Base-by-base conservation (phyloP, 2,797 vertebrate species). In the Rachycentron canadum region DNA sequence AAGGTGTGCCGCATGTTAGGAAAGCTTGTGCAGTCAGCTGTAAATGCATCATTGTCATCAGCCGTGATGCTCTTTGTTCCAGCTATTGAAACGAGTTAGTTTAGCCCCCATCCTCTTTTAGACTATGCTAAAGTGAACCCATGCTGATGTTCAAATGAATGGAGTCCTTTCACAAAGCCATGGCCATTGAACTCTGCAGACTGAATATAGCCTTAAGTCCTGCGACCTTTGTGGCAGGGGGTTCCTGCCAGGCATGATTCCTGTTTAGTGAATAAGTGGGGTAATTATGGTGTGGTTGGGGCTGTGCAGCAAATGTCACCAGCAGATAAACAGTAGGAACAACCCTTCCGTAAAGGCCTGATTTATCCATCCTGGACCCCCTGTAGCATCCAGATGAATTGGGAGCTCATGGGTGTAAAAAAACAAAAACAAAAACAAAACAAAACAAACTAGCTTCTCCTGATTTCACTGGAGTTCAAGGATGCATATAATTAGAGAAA, bases 181-280 rank as follows among this genome's bases (percentile, higher is more conserved):
- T 62, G 87, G 79, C 91, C 87, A 91, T 93, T 93, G 91, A 92
- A 93, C 91, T 91, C 87, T 86, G 76, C 85, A 93, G 86, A 90
- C 95, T 95, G 95, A 97, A 96, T 96, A 95, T 96, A 95, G 96
- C 96, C 95, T 95, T 95, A 96, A 97, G 95, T 96, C 94, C 94
- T 94, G 95, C 96, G 96, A 96, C 95, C 93, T 94, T 95, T 97
- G 95, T 96, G 93, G 94, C 92, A 94, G 92, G 95, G 95, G 95
- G 94, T 95, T 97, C 96, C 97, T 95, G 96, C 96, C 95, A 97
- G 96, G 95, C 95, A 90, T 94, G 95, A 96, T 97, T 97, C 96
- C 88, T 96, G 95, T 98, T 97, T 98, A 96, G 96, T 98, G 96
- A 97, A 97, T 97, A 98, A 97, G 96, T 97, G 96, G 96, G 96